Evolutionary conservation across 2,797 vertebrate genomes (phyloP).

Genomic region (Setipinna tenuifilis): DNA sequence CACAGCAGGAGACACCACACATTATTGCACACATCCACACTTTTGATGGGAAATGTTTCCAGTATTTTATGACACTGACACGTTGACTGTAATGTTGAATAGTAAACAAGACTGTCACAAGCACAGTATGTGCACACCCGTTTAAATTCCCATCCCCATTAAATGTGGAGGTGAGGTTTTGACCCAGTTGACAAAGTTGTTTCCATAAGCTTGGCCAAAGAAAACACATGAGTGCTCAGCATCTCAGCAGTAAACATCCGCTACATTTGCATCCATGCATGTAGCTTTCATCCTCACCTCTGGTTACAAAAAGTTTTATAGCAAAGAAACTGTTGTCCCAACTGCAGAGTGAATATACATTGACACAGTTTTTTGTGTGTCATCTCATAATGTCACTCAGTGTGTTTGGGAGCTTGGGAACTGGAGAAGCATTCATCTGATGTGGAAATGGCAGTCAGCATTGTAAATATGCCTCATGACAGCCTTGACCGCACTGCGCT

Average conservation of each 20-base stretch:
- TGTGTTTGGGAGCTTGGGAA: too few relatives aligned
- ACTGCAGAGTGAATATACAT: neutral
- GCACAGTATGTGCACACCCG: neutral
- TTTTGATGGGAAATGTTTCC: neutral
- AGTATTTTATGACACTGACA: too few relatives aligned
- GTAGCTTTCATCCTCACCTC: neutral
- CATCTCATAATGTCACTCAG: too few relatives aligned
- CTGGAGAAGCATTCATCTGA: too few relatives aligned
- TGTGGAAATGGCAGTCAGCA: too few relatives aligned
- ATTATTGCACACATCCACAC: neutral
- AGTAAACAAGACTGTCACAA: too few relatives aligned
- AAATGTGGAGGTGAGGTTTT: constrained; percentile 15
- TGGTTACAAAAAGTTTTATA: neutral
- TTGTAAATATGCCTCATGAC: neutral
- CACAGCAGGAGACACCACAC: too few relatives aligned
- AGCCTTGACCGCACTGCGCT: neutral
- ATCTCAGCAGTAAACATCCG: constrained; percentile 34
- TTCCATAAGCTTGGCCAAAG: constrained; percentile 43
- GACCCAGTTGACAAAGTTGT: constrained; percentile 33
- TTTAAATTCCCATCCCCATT: neutral
- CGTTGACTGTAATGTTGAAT: too few relatives aligned
- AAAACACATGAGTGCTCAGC: constrained; percentile 37
- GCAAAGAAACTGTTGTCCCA: neutral
- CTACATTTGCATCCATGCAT: constrained; percentile 31
- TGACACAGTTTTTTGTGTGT: neutral